Percentiles rank a stretch among this genome's conserved stretches.
phyloP scores from a whole-genome alignment of 1,140 invertebrate genomes.

The Monochamus saltuarius region DNA sequence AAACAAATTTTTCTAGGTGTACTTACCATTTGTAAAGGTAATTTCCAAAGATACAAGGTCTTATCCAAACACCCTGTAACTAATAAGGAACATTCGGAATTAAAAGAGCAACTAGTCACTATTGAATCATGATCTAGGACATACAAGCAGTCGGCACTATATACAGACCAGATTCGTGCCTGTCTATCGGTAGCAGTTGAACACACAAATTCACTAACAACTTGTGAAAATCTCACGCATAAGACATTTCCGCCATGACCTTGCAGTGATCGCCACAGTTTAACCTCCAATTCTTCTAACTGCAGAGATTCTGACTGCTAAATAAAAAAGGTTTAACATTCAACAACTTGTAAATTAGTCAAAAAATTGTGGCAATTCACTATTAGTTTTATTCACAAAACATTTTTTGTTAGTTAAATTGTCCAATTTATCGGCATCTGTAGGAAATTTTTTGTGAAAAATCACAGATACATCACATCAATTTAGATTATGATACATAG shows the following conservation, averaged over 20 bases:
- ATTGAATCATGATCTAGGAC: constrained; percentile 61
- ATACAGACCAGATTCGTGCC: constrained; percentile 53
- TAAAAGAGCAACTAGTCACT: constrained; percentile 60
- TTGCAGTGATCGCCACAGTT: constrained; percentile 47
- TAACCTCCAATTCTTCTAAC: constrained; percentile 37
- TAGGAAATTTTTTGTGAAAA: too few species aligned
- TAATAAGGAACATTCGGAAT: constrained; percentile 54
- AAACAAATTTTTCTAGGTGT: too few species aligned
- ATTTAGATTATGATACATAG: too few species aligned
- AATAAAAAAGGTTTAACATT: too few species aligned
- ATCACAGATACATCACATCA: too few species aligned
- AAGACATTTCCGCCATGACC: constrained; percentile 62
- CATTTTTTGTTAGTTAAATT: too few species aligned
- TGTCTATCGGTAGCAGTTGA: constrained; percentile 52
- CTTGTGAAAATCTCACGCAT: constrained; percentile 58
- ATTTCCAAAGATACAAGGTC: constrained; percentile 58
- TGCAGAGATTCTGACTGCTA: neutral
- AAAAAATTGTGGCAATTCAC: neutral
- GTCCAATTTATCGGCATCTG: too few species aligned
- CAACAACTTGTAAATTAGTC: too few species aligned
- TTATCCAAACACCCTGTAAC: constrained; percentile 61
- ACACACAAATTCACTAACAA: constrained; percentile 49
- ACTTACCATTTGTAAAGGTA: constrained; percentile 58
- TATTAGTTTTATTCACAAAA: too few species aligned
- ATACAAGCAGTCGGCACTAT: constrained; percentile 58